These are phyloP conservation scores for Gryllus bimaculatus DNA, from an alignment of 1,140 invertebrate genomes.

Conservation along the genomic window DNA sequence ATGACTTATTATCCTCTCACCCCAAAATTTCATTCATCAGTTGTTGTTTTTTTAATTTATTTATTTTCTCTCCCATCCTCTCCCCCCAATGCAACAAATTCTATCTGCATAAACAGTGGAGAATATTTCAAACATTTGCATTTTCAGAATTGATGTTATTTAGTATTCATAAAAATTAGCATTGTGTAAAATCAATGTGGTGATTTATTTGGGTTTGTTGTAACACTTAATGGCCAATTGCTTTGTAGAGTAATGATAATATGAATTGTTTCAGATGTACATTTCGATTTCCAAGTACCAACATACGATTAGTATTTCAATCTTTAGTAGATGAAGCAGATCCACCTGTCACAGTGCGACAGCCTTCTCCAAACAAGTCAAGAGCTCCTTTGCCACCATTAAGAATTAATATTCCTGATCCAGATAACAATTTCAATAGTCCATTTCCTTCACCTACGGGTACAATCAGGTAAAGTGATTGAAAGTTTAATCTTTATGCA, in stretches of 20 bases:
- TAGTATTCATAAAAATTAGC: neutral
- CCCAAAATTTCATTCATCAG: too few species aligned
- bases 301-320: slow-evolving; percentile 88
- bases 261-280: slow-evolving; percentile 65
- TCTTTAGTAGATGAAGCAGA: slow-evolving; percentile 70
- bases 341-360: slow-evolving; percentile 32
- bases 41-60: too few species aligned
- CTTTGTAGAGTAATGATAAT: slow-evolving; percentile 11
- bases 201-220: slow-evolving; percentile 7
- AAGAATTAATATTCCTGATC: slow-evolving; percentile 85
- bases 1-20: too few species aligned
- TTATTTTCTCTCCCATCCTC: too few species aligned
- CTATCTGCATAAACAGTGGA: too few species aligned
- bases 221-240: neutral
- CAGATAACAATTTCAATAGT: slow-evolving; percentile 55
- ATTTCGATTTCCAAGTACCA: slow-evolving; percentile 93
- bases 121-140: neutral
- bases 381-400: slow-evolving; percentile 53
- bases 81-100: too few species aligned
- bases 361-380: slow-evolving; percentile 35
- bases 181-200: neutral
- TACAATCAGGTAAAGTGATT: slow-evolving; percentile 50
- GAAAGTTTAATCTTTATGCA: neutral
- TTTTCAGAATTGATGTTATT: neutral
- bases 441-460: slow-evolving; percentile 88